Evolutionary conservation across 1,140 invertebrate genomes (phyloP), one percentile per base, ranked within the genome.

Genomic region (Aricia agestis): DNA sequence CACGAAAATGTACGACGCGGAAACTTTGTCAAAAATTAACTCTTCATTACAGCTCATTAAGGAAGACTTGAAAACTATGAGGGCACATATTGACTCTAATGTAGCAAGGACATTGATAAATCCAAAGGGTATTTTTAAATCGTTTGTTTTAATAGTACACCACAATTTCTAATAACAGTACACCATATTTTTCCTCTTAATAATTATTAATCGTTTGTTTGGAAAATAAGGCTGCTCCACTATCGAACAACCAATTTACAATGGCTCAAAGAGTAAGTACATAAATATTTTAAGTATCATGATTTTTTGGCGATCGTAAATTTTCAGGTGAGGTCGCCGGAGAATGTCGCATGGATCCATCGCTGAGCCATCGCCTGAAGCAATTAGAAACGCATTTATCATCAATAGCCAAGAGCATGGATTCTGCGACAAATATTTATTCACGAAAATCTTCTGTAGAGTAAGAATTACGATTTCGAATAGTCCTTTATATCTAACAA

Each of bases 361-460:
- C 52, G 0, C 41, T 90, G 52, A 85, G 87, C 36, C 73, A 72
- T 3, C 77, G 86, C 2, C 76, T 90, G 25, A 70, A 78, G 6
- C 58, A 77, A 32, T 69, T 90, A 61, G 88, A 90, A 59, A 78
- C 15, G 17, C 78, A 84, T 57, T 72, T 86, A 19, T 86, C 85
- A 68, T 74, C 68, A 13, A 76, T 88, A 6, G 65, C 82, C 69
- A 66, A 77, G 9, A 84, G 79, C 6, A 82, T 90, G 11, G 86
- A 89, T 1, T 77, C 80, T 6, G 84, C 87, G 25, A 73, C 82
- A 6, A 18, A 81, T 7, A 82, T 82, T 41, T 87, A 87, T 32
- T 80, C 82, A 0, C 84, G 41, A 67, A 63, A 57, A 70, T 15
- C 59, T 67, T 71, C 18, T 7, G 19, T 11, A 25, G 61, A 25